These are phyloP conservation scores for Anoplopoma fimbria DNA, from an alignment of 2,113 vertebrate species.

Conservation along the genomic window DNA sequence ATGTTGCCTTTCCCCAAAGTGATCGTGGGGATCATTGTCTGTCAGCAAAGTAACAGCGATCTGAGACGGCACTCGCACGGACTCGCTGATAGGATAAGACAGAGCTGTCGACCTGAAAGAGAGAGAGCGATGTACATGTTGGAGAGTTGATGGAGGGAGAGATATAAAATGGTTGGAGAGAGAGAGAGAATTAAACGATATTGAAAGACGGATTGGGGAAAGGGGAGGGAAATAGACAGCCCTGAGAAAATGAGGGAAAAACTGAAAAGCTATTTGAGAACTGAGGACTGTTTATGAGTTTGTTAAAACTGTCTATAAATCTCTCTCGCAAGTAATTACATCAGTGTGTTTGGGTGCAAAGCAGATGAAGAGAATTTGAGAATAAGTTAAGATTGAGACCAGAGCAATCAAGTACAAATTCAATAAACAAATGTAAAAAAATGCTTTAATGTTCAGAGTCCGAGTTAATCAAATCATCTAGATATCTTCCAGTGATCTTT, in stretches of 20 bases:
- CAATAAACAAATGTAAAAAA: not conserved
- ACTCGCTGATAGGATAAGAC: conserved; percentile 42
- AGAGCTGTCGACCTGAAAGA: conserved; percentile 21
- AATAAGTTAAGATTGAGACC: not conserved
- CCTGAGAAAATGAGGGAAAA: conserved; percentile 13
- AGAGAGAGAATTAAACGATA: conserved; percentile 31
- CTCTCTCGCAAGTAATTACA: conserved; percentile 5
- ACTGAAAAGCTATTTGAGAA: conserved; percentile 3
- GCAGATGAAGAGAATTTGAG: not conserved
- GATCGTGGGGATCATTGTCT: conserved; percentile 12
- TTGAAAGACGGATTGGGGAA: conserved; percentile 11
- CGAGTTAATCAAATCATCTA: not conserved
- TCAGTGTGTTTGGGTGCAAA: not conserved
- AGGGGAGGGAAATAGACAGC: not conserved
- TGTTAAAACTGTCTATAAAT: conserved; percentile 35
- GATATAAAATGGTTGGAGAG: not conserved
- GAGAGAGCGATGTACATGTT: conserved; percentile 9
- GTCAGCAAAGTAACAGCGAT: conserved; percentile 13
- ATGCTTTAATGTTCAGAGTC: not conserved
- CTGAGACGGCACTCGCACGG: conserved; percentile 29
- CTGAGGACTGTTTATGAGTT: conserved; percentile 20
- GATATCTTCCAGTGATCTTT: not conserved
- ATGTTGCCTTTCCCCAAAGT: not conserved
- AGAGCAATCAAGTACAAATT: not conserved
- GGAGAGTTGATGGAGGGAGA: conserved; percentile 38